phyloP scores from a whole-genome alignment of 1,140 invertebrate genomes.

The Hydropsyche tenuis region DNA sequence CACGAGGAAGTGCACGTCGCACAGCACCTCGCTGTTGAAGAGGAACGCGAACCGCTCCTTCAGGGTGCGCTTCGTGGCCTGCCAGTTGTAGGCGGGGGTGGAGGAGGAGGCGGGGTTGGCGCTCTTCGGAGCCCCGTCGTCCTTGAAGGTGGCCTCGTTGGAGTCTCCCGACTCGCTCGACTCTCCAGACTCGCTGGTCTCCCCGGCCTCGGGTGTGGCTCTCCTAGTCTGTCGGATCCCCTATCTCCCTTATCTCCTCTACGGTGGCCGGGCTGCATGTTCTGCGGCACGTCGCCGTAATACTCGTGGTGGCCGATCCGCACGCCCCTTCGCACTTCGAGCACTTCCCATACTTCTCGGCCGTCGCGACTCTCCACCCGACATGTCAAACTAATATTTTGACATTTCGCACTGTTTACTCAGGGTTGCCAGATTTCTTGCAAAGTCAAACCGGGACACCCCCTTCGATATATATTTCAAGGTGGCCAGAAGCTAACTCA shows the following conservation, averaged over 20 bases:
- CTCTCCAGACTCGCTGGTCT: too few relatives aligned
- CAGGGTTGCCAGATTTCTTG: too few relatives aligned
- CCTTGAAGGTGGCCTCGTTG: too few relatives aligned
- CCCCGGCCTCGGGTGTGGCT: too few relatives aligned
- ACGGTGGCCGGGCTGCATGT: constrained; percentile 61
- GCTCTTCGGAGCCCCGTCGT: constrained; percentile 40
- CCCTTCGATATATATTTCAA: too few relatives aligned
- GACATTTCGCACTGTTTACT: background rate
- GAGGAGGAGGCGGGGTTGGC: background rate
- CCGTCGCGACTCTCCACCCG: background rate
- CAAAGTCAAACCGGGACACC: too few relatives aligned
- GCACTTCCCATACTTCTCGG: background rate
- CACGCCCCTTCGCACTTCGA: background rate
- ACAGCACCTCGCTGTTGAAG: constrained; percentile 82
- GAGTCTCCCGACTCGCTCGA: too few relatives aligned
- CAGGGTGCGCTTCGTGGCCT: constrained; percentile 74
- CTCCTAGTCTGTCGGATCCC: too few relatives aligned
- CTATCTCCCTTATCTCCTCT: constrained; percentile 53
- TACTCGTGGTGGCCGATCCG: background rate
- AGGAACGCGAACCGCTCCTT: constrained; percentile 80
- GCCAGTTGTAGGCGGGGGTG: constrained; percentile 67
- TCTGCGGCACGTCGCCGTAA: constrained; percentile 54
- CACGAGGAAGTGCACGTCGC: constrained; percentile 82
- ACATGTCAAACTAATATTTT: background rate
- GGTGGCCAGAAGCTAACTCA: too few relatives aligned